phyloP scores from a whole-genome alignment of 2,888 invertebrate species.

The Watsonalla cultraria region DNA sequence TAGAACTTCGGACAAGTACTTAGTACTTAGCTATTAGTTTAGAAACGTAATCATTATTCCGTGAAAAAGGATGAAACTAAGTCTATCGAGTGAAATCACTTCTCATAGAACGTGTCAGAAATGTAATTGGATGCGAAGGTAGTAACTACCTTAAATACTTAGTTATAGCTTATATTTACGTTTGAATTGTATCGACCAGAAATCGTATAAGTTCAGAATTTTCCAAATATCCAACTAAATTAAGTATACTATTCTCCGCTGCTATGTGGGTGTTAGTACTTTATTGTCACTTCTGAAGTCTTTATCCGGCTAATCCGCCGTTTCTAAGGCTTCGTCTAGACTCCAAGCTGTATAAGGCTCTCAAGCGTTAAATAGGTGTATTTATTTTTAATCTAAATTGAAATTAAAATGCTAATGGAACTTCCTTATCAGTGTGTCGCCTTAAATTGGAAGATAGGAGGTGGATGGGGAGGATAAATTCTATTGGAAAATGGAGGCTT shows the following conservation, averaged over 20 bases:
- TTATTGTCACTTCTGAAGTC: slow-evolving; percentile 33
- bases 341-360: slow-evolving; percentile 26
- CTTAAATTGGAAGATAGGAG: background rate
- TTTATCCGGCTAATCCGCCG: slow-evolving; percentile 41
- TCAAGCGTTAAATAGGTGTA: background rate
- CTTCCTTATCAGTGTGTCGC: background rate
- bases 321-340: slow-evolving; percentile 64
- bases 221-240: background rate
- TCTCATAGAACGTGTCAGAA: no score
- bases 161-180: no score
- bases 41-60: no score
- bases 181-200: no score
- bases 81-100: no score
- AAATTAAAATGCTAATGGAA: background rate
- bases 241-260: background rate
- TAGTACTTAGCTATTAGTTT: no score
- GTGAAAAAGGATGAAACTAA: no score
- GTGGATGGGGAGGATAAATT: background rate
- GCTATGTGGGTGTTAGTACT: slow-evolving; percentile 1
- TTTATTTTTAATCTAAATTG: slow-evolving; percentile 3
- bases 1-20: no score
- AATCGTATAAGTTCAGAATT: no score
- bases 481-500: background rate
- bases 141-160: no score
- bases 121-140: no score